Evolutionary conservation across 2,888 invertebrate species (phyloP), one percentile per base, ranked within the genome.

Genomic region (Drosophila histrio): DNA sequence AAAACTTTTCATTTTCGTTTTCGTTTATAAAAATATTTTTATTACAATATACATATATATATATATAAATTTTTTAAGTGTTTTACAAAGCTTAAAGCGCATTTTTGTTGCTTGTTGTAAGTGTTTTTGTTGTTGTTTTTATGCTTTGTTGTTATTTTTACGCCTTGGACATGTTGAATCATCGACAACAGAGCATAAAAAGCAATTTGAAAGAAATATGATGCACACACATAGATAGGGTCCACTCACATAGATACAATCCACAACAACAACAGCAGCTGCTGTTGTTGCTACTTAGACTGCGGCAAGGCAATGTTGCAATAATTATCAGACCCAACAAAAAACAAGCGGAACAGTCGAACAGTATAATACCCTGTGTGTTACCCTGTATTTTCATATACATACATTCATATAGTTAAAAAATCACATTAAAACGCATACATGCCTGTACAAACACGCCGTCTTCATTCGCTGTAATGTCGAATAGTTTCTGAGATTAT

Each of bases 121-220:
- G 34, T 59, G n/a, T 54, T 41, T 22, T 46, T 58, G 28, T 21
- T 66, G 58, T 66, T 46, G 32, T 49, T 34, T 46, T 61, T 21
- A 22, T 58, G 38, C 28, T 36, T 78, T 72, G 80, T 71, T 84
- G 58, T 69, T 76, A 66, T 77, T 77, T 61, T 81, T 74, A 80
- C 71, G 77, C 86, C 73, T 75, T 66, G 71, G 77, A 79, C 80
- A 72, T 77, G 77, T 78, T 78, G 77, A 78, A 79, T 78, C 77
- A 78, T 75, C 72, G 52, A 74, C 64, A 67, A 57, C 53, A 49
- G 62, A 72, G 79, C 85, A 81, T 87, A 67, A 71, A 83, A 83
- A 64, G 67, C 56, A 7, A 68, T 66, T 78, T 66, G 59, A 71
- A 72, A 77, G 77, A 78, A 67, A 78, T 78, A 78, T 73, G 66